Percentiles rank a stretch among this genome's conserved stretches.
Evolutionary conservation across 1,140 invertebrate genomes (phyloP).

Genomic region (Venustaconcha ellipsiformis): DNA sequence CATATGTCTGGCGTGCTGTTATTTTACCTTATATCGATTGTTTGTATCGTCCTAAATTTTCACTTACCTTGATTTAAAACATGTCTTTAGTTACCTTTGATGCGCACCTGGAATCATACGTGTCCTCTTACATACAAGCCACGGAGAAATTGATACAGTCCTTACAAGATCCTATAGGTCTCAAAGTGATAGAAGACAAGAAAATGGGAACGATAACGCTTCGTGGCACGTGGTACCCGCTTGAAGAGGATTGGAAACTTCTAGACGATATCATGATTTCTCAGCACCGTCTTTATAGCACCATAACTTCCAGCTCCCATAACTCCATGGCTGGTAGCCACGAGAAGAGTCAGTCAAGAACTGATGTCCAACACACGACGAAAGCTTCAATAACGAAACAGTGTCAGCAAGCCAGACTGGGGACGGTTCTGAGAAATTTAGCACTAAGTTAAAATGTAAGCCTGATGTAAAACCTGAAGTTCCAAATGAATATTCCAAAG

Average conservation of each 20-base stretch:
- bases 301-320: neutral
- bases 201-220: neutral
- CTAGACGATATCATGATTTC: conserved; percentile 5
- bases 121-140: conserved; percentile 11
- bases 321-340: no score
- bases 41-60: neutral
- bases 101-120: conserved; percentile 7
- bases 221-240: conserved; percentile 18
- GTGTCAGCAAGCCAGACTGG: no score
- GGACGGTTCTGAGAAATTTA: no score
- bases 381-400: no score
- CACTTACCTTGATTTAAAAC: neutral
- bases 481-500: no score
- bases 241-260: conserved; percentile 18
- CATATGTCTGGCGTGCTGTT: no score
- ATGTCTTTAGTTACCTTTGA: conserved; percentile 11
- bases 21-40: neutral
- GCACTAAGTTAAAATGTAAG: no score
- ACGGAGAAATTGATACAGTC: conserved; percentile 7
- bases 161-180: neutral
- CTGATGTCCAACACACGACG: no score
- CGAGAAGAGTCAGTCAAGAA: no score
- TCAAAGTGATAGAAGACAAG: conserved; percentile 3
- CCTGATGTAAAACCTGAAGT: no score
- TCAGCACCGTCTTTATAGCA: neutral